phyloP scores from a whole-genome alignment of 2,113 vertebrate genomes.

The Gobius niger region DNA sequence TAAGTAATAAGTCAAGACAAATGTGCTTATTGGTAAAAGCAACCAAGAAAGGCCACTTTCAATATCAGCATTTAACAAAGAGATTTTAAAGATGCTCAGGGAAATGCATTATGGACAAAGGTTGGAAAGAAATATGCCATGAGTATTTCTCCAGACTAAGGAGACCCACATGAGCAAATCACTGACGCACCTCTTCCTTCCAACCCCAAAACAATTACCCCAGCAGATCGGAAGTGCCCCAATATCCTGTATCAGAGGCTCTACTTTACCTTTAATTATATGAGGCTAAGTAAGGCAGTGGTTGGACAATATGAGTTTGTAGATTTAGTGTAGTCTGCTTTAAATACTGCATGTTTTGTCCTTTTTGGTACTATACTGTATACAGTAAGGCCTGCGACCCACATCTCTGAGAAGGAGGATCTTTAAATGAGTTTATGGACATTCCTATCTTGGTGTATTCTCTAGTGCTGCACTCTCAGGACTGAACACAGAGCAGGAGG shows the following conservation, averaged over 20 bases:
- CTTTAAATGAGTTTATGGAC: slow-evolving; percentile 20
- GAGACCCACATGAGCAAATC: slow-evolving; percentile 33
- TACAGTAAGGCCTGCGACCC: background rate
- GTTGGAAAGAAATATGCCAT: slow-evolving; percentile 31
- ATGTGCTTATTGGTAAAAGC: slow-evolving; percentile 16
- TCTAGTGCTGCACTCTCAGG: no score
- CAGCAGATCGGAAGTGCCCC: slow-evolving; percentile 28
- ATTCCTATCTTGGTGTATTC: slow-evolving; percentile 33
- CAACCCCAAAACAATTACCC: slow-evolving; percentile 36
- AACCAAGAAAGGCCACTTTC: background rate
- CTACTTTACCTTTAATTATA: background rate
- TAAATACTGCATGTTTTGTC: background rate
- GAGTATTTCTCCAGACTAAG: slow-evolving; percentile 36
- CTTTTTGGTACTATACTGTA: slow-evolving; percentile 16
- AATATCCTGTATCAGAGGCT: slow-evolving; percentile 8
- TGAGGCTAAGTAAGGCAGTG: background rate
- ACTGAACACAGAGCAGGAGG: slow-evolving; percentile 28
- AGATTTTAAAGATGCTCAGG: background rate
- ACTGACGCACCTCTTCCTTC: slow-evolving; percentile 51
- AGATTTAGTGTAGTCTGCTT: slow-evolving; percentile 11
- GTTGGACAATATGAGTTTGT: background rate
- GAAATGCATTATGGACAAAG: slow-evolving; percentile 29
- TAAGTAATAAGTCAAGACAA: slow-evolving; percentile 24
- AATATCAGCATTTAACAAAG: slow-evolving; percentile 12
- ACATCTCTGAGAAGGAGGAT: slow-evolving; percentile 17